phyloP scores from a whole-genome alignment of 2,113 vertebrate species.

The Steatornis caripensis region DNA sequence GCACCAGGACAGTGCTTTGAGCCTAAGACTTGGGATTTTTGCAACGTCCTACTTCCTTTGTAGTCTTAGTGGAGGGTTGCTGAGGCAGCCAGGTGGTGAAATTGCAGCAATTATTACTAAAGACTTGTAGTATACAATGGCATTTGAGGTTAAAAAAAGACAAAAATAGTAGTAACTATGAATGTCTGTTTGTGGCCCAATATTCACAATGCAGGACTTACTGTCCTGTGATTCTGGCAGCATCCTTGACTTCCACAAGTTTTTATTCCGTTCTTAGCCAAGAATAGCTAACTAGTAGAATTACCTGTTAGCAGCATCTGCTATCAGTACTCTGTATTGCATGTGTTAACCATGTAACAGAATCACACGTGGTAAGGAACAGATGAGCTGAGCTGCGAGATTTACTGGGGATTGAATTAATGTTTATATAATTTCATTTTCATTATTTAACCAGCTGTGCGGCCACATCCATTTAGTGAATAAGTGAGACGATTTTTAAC shows the following conservation, averaged over 20 bases:
- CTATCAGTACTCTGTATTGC: neutral
- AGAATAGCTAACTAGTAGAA: neutral
- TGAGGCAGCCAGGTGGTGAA: neutral
- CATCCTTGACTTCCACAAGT: neutral
- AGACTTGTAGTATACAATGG: neutral
- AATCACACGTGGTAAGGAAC: neutral
- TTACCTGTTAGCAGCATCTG: neutral
- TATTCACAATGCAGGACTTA: neutral
- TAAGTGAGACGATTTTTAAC: neutral
- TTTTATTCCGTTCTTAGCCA: neutral
- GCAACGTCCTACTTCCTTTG: neutral
- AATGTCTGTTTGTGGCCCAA: neutral
- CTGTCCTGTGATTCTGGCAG: neutral
- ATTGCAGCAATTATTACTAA: neutral
- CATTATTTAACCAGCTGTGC: neutral
- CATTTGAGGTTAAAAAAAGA: neutral
- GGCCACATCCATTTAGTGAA: neutral
- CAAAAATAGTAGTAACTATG: neutral
- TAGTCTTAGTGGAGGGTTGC: neutral
- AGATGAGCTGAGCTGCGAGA: neutral
- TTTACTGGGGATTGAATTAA: neutral
- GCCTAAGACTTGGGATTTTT: neutral
- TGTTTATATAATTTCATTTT: conserved; percentile 2
- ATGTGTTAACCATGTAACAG: neutral
- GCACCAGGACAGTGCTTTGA: neutral